Conservation (phyloP, 2,113 vertebrate species). For the Cervus canadensis region DNA sequence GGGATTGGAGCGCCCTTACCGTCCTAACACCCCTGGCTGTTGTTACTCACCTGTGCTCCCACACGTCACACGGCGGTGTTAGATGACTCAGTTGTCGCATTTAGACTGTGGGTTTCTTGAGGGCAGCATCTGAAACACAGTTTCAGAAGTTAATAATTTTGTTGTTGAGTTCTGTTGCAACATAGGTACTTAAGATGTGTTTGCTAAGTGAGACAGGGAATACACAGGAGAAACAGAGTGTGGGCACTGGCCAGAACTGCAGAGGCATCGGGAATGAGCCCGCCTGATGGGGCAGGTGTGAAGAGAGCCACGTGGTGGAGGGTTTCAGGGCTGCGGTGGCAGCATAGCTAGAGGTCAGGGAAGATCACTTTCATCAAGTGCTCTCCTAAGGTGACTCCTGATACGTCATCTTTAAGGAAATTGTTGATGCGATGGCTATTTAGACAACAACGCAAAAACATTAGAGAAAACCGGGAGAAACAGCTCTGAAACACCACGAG, state of each 20-base stretch:
- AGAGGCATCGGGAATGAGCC: not conserved
- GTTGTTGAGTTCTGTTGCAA: not conserved
- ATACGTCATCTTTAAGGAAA: not conserved
- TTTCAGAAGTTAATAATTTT: not conserved
- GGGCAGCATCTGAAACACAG: not conserved
- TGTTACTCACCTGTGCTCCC: too few species aligned
- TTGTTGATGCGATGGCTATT: not conserved
- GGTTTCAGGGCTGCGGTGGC: not conserved
- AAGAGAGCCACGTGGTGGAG: accelerated
- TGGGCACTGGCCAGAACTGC: not conserved
- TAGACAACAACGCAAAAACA: not conserved
- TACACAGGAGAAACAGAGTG: not conserved
- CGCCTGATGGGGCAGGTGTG: not conserved
- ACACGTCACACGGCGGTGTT: not conserved
- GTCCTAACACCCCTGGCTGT: too few species aligned
- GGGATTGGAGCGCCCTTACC: not conserved
- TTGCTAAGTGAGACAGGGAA: not conserved
- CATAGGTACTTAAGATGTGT: not conserved
- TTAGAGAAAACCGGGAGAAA: not conserved
- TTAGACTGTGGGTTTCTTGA: not conserved
- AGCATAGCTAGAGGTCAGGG: not conserved
- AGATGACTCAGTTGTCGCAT: not conserved
- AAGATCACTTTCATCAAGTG: not conserved
- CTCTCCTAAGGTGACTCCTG: not conserved
- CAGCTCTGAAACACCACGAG: not conserved